These are phyloP conservation scores for Pseudois nayaur DNA, from an alignment of 2,113 vertebrate species.

Conservation along the genomic window DNA sequence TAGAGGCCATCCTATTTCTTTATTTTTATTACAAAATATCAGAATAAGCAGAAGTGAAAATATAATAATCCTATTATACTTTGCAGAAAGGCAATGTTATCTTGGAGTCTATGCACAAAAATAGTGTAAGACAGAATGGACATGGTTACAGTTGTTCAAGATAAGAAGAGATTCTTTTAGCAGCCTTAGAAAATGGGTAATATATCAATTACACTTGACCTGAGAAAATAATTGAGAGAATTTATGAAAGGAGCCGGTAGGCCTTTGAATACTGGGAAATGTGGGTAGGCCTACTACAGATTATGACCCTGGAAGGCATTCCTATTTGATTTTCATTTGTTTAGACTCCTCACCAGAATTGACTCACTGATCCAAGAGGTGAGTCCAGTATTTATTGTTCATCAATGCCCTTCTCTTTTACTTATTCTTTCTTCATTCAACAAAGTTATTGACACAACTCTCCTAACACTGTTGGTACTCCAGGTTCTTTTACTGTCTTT, in stretches of 20 bases:
- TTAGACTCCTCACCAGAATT: no score
- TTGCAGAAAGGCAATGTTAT: constrained; percentile 62
- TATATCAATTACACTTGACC: not conserved
- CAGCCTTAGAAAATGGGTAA: not conserved
- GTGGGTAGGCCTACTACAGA: not conserved
- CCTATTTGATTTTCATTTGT: not conserved
- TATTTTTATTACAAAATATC: not conserved
- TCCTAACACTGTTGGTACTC: accelerated
- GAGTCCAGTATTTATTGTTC: no score
- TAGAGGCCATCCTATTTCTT: not conserved
- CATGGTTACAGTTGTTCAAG: constrained; percentile 48
- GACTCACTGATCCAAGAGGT: not conserved
- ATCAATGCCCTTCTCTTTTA: not conserved
- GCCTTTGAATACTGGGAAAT: not conserved
- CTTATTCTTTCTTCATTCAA: not conserved
- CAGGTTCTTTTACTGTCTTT: not conserved
- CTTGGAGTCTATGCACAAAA: not conserved
- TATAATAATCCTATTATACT: constrained; percentile 48
- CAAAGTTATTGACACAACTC: not conserved
- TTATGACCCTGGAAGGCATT: not conserved
- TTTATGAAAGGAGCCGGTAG: not conserved
- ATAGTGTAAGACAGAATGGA: not conserved
- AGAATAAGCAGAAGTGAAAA: not conserved
- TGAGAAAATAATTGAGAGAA: not conserved
- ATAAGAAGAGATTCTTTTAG: constrained; percentile 62